Evolutionary conservation across 2,888 invertebrate species (phyloP).

Genomic region (Blomia tropicalis): DNA sequence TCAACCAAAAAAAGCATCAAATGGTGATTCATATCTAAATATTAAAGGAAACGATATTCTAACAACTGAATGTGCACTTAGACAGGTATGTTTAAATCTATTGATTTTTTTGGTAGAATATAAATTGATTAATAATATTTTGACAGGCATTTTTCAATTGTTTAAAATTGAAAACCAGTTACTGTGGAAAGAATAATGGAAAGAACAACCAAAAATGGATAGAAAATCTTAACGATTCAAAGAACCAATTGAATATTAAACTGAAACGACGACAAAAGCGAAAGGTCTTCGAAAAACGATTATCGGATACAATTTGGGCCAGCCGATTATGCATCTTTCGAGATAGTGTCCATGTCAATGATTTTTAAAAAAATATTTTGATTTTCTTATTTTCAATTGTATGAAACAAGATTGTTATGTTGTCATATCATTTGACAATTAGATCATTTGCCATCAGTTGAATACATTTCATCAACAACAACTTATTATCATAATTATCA

Average conservation of each 20-base stretch:
- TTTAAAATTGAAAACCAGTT: background rate
- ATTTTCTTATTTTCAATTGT: no score
- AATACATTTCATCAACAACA: no score
- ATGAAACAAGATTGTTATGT: no score
- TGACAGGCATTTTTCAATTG: conserved; percentile 1
- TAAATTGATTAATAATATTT: no score
- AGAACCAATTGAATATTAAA: no score
- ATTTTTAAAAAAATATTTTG: background rate
- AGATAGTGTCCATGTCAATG: background rate
- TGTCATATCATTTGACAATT: no score
- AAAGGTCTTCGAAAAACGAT: background rate
- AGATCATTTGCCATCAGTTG: no score
- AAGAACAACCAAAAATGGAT: background rate
- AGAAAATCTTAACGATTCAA: no score
- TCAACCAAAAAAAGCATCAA: background rate
- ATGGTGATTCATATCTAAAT: no score
- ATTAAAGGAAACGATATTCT: background rate
- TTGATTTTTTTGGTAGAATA: no score
- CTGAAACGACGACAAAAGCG: no score
- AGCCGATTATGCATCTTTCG: background rate
- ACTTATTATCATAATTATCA: no score
- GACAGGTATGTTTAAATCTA: background rate
- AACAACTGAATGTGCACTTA: background rate
- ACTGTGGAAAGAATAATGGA: background rate
- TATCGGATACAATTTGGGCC: conserved; percentile 5